Base-by-base conservation (phyloP, 2,888 invertebrate species). In the Tricholauxania praeusta region DNA sequence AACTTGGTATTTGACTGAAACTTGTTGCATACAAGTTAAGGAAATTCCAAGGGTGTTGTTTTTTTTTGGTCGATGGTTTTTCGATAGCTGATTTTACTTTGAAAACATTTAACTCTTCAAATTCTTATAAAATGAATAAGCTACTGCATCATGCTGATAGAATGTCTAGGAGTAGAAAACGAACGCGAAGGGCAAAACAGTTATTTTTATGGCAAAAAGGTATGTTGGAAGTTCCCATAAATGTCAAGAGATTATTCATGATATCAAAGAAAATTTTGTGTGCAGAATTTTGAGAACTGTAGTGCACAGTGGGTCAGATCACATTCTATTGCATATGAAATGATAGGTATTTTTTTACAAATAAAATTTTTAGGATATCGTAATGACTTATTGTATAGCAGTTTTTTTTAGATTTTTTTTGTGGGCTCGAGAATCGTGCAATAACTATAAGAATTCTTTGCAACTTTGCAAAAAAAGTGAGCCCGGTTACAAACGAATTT, bases 161-260 rank as follows among this genome's bases (percentile, higher is more conserved):
- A n/a, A 51, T 49, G 17, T 28, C 48, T 10, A 57, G 48, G 12
- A 57, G 19, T 28, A 28, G 28, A 4, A 28, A 59, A 68, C 48
- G 17, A 22, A 39, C 49, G 17, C 49, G 17, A 32, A 47, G 39
- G 39, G 63, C 5, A 39, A 8, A 28, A 68, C 51, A 49, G 59
- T 59, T 68, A 49, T 68, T 59, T 48, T 15, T 49, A 22, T 28
- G 59, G 48, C 28, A 15, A n/a, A 52, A 68, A 22, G 48, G 49
- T 49, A 49, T 39, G 47, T 55, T 17, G 32, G 47, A 68, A 8
- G 70, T 71, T 71, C 71, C 71, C 71, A 71, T 71, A 71, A 71
- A 71, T 65, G 65, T 71, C 71, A 28, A 32, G 52, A 12, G 47
- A 53, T 63, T 55, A 71, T 71, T 71, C 55, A 68, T 68, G 68